Conservation (phyloP, 2,888 invertebrate genomes). For the Lagria hirta region DNA sequence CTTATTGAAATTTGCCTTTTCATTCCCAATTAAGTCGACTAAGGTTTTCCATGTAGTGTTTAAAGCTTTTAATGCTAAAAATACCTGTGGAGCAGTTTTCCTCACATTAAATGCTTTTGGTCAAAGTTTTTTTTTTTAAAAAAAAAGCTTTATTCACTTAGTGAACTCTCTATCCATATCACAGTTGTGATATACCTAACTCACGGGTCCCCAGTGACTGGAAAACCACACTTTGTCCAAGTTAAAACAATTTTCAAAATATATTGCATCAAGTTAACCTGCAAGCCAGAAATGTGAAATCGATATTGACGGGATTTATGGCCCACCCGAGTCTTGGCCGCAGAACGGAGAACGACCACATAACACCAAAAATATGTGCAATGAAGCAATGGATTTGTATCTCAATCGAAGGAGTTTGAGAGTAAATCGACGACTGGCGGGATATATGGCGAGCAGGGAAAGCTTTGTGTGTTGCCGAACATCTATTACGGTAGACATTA, state of each 20-base stretch:
- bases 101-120: too few relatives aligned
- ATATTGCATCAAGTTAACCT: slow-evolving; percentile 29
- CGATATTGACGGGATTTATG: slow-evolving; percentile 28
- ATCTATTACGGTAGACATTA: too few relatives aligned
- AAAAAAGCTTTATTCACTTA: too few relatives aligned
- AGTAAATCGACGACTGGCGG: slow-evolving; percentile 23
- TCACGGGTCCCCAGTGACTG: slow-evolving; percentile 16
- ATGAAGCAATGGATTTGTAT: slow-evolving; percentile 28
- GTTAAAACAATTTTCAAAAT: slow-evolving; percentile 27
- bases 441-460: slow-evolving; percentile 25
- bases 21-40: too few relatives aligned
- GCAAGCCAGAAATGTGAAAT: slow-evolving; percentile 28
- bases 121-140: too few relatives aligned
- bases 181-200: slow-evolving; percentile 20
- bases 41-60: too few relatives aligned
- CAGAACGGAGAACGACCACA: slow-evolving; percentile 23
- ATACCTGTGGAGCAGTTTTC: too few relatives aligned
- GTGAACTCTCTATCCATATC: too few relatives aligned
- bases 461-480: slow-evolving; percentile 23
- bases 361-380: slow-evolving; percentile 32
- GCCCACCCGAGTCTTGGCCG: slow-evolving; percentile 25
- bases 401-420: slow-evolving; percentile 25
- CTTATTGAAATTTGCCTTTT: too few relatives aligned
- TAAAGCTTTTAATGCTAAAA: too few relatives aligned
- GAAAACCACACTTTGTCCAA: slow-evolving; percentile 21